Evolutionary conservation across 2,113 vertebrate genomes (phyloP).

Genomic region (mouse (Mus musculus)): DNA sequence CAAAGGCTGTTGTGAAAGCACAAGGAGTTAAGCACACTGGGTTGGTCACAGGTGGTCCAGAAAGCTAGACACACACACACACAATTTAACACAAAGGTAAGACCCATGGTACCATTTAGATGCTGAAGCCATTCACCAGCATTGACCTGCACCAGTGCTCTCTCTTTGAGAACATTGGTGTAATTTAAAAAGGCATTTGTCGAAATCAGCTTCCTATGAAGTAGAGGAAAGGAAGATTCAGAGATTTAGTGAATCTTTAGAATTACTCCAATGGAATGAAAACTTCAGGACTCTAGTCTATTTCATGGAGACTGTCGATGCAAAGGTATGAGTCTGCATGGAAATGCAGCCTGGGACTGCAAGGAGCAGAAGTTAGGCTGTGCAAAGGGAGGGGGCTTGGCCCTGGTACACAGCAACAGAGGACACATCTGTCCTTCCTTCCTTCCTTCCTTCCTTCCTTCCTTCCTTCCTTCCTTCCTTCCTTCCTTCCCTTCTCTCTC

Average conservation of each 20-base stretch:
- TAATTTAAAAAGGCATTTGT: neutral
- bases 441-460: no score
- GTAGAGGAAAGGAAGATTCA: neutral
- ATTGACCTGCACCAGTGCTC: neutral
- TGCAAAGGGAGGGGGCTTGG: neutral
- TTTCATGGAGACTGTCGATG: neutral
- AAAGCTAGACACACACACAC: fast-evolving
- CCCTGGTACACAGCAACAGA: neutral
- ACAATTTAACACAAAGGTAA: neutral
- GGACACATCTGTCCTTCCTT: neutral
- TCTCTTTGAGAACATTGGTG: neutral
- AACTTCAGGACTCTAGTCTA: neutral
- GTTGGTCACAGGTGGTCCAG: neutral
- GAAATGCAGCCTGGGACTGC: neutral
- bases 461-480: no score
- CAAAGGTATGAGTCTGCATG: neutral
- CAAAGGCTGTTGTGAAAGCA: neutral
- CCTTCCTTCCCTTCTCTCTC: no score
- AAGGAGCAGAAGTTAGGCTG: neutral
- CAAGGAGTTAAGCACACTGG: neutral
- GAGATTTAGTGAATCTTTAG: neutral
- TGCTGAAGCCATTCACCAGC: neutral
- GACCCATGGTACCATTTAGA: neutral
- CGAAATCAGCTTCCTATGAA: neutral
- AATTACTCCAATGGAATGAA: neutral